phyloP scores from a whole-genome alignment of 2,888 invertebrate genomes.

The Cephus pygmeus region DNA sequence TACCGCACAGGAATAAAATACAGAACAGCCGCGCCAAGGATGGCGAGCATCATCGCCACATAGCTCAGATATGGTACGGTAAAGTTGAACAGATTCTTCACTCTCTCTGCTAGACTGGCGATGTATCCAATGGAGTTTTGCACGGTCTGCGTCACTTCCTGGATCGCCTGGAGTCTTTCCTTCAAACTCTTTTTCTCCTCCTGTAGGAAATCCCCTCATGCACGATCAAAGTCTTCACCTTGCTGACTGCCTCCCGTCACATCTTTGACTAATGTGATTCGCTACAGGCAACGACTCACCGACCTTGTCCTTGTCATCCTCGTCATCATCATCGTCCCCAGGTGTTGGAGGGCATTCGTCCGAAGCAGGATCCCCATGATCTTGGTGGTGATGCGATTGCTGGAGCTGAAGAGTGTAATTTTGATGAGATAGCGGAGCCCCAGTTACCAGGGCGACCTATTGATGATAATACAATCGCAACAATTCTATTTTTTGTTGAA shows the following conservation, averaged over 20 bases:
- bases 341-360: conserved; percentile 59
- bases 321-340: conserved; percentile 80
- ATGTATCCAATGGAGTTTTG: conserved; percentile 96
- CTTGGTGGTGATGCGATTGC: conserved; percentile 36
- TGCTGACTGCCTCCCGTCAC: background rate
- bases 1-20: conserved; percentile 91
- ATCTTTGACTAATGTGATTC: background rate
- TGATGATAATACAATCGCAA: conserved; percentile 45
- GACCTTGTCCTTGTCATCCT: conserved; percentile 89
- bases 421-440: conserved; percentile 58
- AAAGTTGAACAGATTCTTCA: conserved; percentile 97
- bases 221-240: conserved; percentile 3
- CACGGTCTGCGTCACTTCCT: conserved; percentile 96
- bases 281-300: conserved; percentile 13
- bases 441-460: conserved; percentile 66
- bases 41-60: conserved; percentile 84
- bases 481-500: conserved; percentile 9
- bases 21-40: conserved; percentile 80
- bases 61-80: conserved; percentile 96
- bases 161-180: conserved; percentile 93
- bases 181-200: conserved; percentile 96
- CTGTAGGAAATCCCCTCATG: conserved; percentile 61
- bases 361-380: conserved; percentile 39
- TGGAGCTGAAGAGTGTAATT: conserved; percentile 13
- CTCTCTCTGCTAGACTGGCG: conserved; percentile 92